Percentiles rank a stretch among this genome's conserved stretches.
phyloP scores from a whole-genome alignment of 1,140 invertebrate species.

The Thereuonema tuberculata region DNA sequence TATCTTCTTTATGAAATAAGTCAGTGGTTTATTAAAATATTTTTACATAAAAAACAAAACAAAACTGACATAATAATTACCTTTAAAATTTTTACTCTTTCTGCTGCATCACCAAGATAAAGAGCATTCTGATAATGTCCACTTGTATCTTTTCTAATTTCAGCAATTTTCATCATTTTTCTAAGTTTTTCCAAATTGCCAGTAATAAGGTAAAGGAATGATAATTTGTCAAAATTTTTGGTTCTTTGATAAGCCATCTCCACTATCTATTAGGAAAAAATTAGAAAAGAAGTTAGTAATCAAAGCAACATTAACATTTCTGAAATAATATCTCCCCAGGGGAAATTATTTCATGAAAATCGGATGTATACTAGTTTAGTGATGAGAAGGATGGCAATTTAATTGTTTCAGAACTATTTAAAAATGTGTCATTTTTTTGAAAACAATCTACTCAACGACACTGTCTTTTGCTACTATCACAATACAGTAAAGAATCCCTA shows the following conservation, averaged over 20 bases:
- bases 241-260: conserved; percentile 99
- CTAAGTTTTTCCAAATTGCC: conserved; percentile 94
- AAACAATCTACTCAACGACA: too few species aligned
- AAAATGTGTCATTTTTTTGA: too few species aligned
- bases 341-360: too few species aligned
- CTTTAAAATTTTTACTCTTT: conserved; percentile 80
- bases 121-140: conserved; percentile 93
- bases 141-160: conserved; percentile 87
- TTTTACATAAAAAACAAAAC: too few species aligned
- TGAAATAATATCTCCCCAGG: too few species aligned
- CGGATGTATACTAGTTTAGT: too few species aligned
- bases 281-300: conserved; percentile 11
- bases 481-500: too few species aligned
- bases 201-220: conserved; percentile 95
- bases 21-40: too few species aligned
- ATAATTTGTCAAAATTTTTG: conserved; percentile 97
- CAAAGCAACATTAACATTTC: not conserved
- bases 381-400: conserved; percentile 13
- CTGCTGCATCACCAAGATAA: conserved; percentile 76
- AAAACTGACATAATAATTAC: conserved; percentile 39
- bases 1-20: too few species aligned
- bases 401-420: too few species aligned
- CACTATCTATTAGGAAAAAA: too few species aligned
- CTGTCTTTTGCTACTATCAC: too few species aligned
- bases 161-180: conserved; percentile 99